Conservation (phyloP, 37 sponge, comb jelly and placozoan genomes). For the Tethya wilhelma region DNA sequence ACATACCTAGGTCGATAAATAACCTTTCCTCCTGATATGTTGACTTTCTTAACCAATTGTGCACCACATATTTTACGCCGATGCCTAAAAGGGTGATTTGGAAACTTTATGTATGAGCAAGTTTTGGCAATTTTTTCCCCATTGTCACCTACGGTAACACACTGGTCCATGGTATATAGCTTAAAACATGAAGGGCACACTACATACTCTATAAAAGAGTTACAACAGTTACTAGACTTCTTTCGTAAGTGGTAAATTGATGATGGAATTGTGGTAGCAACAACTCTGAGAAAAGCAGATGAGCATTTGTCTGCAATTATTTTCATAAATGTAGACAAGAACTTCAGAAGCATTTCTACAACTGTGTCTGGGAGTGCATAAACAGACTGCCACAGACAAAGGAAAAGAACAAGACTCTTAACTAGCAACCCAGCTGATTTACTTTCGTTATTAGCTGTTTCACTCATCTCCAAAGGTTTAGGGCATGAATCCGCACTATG, state of each 20-base stretch:
- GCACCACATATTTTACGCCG: background rate
- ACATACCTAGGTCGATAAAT: background rate
- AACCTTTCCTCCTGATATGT: background rate
- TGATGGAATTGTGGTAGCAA: background rate
- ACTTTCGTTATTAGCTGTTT: no score
- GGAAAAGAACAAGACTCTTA: background rate
- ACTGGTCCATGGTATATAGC: background rate
- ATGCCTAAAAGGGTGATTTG: background rate
- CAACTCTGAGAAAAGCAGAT: background rate
- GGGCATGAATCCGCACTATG: no score
- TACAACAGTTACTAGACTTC: background rate
- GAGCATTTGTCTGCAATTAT: background rate
- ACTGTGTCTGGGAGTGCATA: background rate
- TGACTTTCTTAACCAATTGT: constrained; percentile 26
- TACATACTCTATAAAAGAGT: background rate
- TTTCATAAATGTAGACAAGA: background rate
- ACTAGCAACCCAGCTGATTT: background rate
- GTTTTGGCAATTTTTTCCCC: background rate
- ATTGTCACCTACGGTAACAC: background rate
- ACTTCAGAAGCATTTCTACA: background rate
- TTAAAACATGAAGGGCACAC: constrained; percentile 18
- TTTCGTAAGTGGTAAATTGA: background rate
- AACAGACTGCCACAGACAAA: background rate
- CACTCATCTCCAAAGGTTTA: no score
- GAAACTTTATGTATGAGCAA: background rate